phyloP scores from a whole-genome alignment of 2,113 vertebrate species.

The Daphoenositta chrysoptera region DNA sequence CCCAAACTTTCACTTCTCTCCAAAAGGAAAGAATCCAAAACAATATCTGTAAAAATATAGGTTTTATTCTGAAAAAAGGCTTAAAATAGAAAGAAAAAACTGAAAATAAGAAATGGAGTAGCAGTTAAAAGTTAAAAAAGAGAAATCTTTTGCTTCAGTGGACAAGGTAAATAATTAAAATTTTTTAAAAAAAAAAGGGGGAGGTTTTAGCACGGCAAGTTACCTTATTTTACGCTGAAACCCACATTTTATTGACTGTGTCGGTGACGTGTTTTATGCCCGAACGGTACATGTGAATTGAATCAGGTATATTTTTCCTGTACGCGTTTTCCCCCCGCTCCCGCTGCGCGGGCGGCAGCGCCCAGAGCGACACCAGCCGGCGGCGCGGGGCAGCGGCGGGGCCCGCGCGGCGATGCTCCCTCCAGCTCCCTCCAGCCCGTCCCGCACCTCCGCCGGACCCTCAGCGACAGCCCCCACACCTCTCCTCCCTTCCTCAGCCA shows the following conservation, averaged over 20 bases:
- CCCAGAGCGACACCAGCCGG: conserved; percentile 52
- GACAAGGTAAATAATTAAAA: not conserved
- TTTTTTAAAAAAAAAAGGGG: not conserved
- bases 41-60: not conserved
- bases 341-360: not conserved
- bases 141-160: not conserved
- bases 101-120: not conserved
- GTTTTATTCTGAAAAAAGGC: not conserved
- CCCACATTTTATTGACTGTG: not conserved
- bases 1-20: not conserved
- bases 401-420: too few relatives aligned
- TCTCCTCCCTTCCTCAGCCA: not conserved
- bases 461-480: rapidly evolving
- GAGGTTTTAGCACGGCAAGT: not conserved
- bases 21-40: not conserved
- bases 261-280: not conserved
- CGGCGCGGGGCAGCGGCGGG: not conserved
- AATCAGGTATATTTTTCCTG: not conserved
- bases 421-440: too few relatives aligned
- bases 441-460: not conserved
- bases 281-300: not conserved
- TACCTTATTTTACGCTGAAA: not conserved
- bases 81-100: not conserved
- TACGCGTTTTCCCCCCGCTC: not conserved
- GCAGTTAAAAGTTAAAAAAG: not conserved